A percentile compares a stretch with the other conserved stretches of the same genome.
Conservation (phyloP, 2,113 vertebrate genomes). For the Oophaga pumilio region DNA sequence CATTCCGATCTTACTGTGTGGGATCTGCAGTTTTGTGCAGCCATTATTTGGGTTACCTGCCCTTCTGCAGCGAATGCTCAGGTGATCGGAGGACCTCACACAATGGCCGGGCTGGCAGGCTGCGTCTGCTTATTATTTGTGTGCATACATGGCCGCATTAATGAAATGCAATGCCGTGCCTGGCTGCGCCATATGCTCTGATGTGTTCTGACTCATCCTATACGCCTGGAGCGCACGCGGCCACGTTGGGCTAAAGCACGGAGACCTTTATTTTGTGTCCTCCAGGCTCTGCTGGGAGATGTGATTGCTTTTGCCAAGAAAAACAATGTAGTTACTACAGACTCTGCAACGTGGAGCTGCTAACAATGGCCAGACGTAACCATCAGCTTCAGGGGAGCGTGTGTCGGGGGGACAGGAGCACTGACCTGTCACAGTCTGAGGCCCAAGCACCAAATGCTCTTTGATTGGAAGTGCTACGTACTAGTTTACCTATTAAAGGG, state of each 20-base stretch:
- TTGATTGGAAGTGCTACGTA: too few species aligned
- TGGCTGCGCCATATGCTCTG: background rate
- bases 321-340: background rate
- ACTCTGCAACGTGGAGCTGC: background rate
- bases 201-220: slow-evolving; percentile 3
- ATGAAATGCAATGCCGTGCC: background rate
- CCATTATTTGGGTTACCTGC: background rate
- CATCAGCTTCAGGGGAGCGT: too few species aligned
- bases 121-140: background rate
- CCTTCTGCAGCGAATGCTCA: background rate
- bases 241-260: background rate
- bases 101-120: background rate
- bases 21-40: background rate
- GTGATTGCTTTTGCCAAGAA: background rate
- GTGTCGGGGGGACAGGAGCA: background rate
- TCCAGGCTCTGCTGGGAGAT: background rate
- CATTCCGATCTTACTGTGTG: background rate
- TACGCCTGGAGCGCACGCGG: background rate
- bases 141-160: background rate
- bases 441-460: background rate
- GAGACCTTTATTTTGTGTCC: slow-evolving; percentile 3
- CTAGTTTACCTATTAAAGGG: too few species aligned
- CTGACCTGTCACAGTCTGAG: background rate
- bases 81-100: background rate
- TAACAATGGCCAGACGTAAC: background rate